phyloP scores from a whole-genome alignment of 2,113 vertebrate genomes.

The Etheostoma spectabile region DNA sequence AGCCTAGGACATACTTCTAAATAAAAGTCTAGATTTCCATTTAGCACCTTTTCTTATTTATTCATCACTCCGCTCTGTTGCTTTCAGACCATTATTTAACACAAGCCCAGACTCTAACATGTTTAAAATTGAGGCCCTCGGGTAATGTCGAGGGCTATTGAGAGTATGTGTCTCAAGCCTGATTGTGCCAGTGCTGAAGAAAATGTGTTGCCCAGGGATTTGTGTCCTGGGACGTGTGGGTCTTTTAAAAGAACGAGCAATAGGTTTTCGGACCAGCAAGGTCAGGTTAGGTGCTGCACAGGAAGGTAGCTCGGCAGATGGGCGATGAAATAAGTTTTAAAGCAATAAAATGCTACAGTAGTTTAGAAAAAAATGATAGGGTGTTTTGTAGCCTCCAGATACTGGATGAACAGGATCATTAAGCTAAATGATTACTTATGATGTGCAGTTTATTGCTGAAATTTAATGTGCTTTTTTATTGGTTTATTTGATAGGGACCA shows the following conservation, averaged over 20 bases:
- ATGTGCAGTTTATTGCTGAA: slow-evolving; percentile 28
- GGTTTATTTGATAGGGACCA: too few species aligned
- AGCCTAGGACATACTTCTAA: not conserved
- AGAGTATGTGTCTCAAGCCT: slow-evolving; percentile 41
- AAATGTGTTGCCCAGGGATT: slow-evolving; percentile 58
- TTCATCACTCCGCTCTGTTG: not conserved
- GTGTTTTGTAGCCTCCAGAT: slow-evolving; percentile 28
- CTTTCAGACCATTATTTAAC: slow-evolving; percentile 31
- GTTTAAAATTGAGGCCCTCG: slow-evolving; percentile 47
- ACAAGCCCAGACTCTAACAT: slow-evolving; percentile 17
- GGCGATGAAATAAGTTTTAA: slow-evolving; percentile 47
- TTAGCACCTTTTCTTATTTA: slow-evolving; percentile 26
- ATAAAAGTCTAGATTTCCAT: slow-evolving; percentile 51
- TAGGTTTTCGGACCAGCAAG: slow-evolving; percentile 39
- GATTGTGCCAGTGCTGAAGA: slow-evolving; percentile 69
- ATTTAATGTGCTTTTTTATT: slow-evolving; percentile 18
- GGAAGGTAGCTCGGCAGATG: slow-evolving; percentile 52
- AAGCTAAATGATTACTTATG: slow-evolving; percentile 50
- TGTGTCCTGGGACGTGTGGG: slow-evolving; percentile 48
- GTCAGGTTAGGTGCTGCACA: slow-evolving; percentile 40
- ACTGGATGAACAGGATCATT: slow-evolving; percentile 41
- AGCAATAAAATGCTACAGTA: slow-evolving; percentile 35
- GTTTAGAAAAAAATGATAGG: slow-evolving; percentile 3
- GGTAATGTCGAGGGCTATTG: slow-evolving; percentile 56
- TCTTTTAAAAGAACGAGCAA: slow-evolving; percentile 59